Evolutionary conservation across 2,888 invertebrate genomes (phyloP).

Genomic region (Charanyca ferruginea): DNA sequence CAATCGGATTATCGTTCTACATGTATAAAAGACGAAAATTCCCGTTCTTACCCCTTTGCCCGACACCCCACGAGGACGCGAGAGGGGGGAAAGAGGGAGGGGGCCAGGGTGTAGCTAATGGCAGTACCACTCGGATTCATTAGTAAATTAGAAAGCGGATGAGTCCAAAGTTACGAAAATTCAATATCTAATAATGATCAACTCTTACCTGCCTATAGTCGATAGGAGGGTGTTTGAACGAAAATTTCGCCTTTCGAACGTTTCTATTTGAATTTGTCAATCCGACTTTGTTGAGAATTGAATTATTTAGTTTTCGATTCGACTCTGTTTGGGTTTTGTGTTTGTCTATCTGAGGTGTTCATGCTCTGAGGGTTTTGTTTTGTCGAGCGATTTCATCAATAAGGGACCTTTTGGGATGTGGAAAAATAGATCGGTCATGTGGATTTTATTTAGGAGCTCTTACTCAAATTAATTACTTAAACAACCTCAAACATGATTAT

Average conservation of each 20-base stretch:
- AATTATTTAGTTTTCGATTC: constrained; percentile 90
- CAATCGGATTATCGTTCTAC: constrained; percentile 90
- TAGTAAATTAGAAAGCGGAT: constrained; percentile 92
- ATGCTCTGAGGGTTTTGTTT: constrained; percentile 76
- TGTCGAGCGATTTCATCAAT: constrained; percentile 54
- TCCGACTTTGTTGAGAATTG: constrained; percentile 86
- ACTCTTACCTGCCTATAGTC: constrained; percentile 87
- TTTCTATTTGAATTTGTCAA: constrained; percentile 86
- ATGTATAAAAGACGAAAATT: constrained; percentile 91
- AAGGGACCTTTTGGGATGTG: constrained; percentile 35
- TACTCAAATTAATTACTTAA: constrained; percentile 22
- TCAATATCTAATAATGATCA: constrained; percentile 91
- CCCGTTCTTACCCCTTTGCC: constrained; percentile 87
- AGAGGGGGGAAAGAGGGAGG: constrained; percentile 61
- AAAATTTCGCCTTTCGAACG: constrained; percentile 68
- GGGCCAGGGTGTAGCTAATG: constrained; percentile 81
- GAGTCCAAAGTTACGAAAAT: constrained; percentile 91
- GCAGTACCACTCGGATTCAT: constrained; percentile 91
- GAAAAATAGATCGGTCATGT: constrained; percentile 51
- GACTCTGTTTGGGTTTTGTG: constrained; percentile 81
- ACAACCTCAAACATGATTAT: not conserved
- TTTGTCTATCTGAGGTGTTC: constrained; percentile 77
- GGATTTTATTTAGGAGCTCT: constrained; percentile 28
- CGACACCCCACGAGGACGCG: constrained; percentile 67
- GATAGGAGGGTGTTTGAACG: constrained; percentile 69